Evolutionary conservation across 2,797 vertebrate genomes (phyloP).

Genomic region (Kryptopterus vitreolus): DNA sequence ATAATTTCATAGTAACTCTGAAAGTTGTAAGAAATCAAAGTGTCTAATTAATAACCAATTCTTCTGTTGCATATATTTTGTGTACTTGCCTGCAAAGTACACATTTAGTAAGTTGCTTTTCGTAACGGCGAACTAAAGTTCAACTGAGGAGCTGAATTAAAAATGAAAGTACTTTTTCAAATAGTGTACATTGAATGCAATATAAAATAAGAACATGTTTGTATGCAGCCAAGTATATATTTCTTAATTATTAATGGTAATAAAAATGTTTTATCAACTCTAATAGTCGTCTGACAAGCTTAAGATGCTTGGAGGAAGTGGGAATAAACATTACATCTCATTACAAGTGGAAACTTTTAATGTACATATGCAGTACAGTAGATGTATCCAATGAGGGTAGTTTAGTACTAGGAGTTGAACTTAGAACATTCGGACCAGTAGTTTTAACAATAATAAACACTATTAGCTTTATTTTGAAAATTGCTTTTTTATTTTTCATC

Average conservation of each 20-base stretch:
- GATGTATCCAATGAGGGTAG: not conserved
- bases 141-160: not conserved
- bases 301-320: not conserved
- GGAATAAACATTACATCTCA: not conserved
- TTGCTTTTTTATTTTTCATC: too few species aligned
- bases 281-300: not conserved
- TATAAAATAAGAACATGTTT: not conserved
- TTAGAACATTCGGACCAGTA: not conserved
- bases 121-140: not conserved
- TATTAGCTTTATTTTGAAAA: constrained; percentile 11
- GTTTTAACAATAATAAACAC: too few species aligned
- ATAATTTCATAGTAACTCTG: not conserved
- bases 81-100: not conserved
- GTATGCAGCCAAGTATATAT: not conserved
- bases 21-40: not conserved
- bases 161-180: not conserved
- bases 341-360: not conserved
- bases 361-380: too few species aligned
- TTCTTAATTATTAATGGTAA: not conserved
- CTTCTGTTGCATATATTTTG: not conserved
- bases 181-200: not conserved
- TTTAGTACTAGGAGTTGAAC: not conserved
- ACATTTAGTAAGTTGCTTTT: not conserved
- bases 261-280: not conserved
- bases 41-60: not conserved